Conservation (phyloP, 2,888 invertebrate genomes). For the Ethmia dodecea region DNA sequence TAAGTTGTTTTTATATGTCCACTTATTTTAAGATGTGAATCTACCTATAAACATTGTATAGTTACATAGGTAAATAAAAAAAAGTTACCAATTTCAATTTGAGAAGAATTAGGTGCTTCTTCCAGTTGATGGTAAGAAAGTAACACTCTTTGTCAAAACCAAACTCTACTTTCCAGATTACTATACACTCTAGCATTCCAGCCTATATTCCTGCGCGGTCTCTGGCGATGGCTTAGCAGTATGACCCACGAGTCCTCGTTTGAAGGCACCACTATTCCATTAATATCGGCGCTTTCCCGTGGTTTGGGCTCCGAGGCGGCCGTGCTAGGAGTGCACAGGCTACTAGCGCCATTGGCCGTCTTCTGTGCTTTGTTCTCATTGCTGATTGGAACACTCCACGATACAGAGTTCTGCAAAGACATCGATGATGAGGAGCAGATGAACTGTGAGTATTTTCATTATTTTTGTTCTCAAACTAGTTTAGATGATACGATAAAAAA, state of each 20-base stretch:
- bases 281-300: slow-evolving; percentile 82
- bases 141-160: background rate
- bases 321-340: slow-evolving; percentile 79
- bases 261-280: slow-evolving; percentile 71
- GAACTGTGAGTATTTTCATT: slow-evolving; percentile 42
- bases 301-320: slow-evolving; percentile 78
- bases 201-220: slow-evolving; percentile 84
- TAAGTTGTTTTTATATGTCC: too few species aligned
- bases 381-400: slow-evolving; percentile 89
- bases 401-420: slow-evolving; percentile 84
- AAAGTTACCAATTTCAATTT: too few species aligned
- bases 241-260: slow-evolving; percentile 54
- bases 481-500: too few species aligned
- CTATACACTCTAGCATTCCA: slow-evolving; percentile 89
- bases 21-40: too few species aligned
- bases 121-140: too few species aligned
- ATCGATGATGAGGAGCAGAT: slow-evolving; percentile 65
- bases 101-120: too few species aligned
- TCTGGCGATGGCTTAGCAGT: slow-evolving; percentile 81
- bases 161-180: slow-evolving; percentile 65
- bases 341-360: slow-evolving; percentile 87
- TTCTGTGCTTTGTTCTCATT: slow-evolving; percentile 91
- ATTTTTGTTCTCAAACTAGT: too few species aligned
- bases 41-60: too few species aligned
- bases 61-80: too few species aligned